phyloP scores from a whole-genome alignment of 2,888 invertebrate genomes.

The Endotricha flammealis region DNA sequence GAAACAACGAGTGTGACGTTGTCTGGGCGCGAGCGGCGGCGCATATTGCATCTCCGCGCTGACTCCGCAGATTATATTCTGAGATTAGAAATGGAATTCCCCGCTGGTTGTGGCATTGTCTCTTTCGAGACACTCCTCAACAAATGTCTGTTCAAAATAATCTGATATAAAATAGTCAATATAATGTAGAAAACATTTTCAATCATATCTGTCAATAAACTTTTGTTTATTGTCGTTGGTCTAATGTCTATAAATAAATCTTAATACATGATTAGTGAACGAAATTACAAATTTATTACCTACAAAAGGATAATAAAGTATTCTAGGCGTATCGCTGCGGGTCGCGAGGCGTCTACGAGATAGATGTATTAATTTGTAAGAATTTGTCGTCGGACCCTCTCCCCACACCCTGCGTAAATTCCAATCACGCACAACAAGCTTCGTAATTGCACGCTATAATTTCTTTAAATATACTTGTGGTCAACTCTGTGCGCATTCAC shows the following conservation, averaged over 20 bases:
- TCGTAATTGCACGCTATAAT: slow-evolving; percentile 77
- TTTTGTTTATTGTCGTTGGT: too few relatives aligned
- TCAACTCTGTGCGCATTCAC: slow-evolving; percentile 17
- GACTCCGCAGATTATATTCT: slow-evolving; percentile 62
- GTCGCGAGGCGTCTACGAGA: slow-evolving; percentile 53
- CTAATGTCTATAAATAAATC: too few relatives aligned
- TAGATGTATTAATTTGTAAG: slow-evolving; percentile 78
- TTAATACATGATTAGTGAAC: too few relatives aligned
- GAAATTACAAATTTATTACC: too few relatives aligned
- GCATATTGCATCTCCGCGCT: slow-evolving; percentile 60
- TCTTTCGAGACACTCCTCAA: slow-evolving; percentile 26
- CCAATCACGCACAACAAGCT: slow-evolving; percentile 77
- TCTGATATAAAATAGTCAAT: too few relatives aligned
- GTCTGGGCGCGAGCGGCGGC: slow-evolving; percentile 31
- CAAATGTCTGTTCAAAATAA: too few relatives aligned
- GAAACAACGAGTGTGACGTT: slow-evolving; percentile 68
- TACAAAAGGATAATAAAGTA: slow-evolving; percentile 62
- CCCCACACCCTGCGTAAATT: slow-evolving; percentile 49
- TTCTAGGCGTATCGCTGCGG: slow-evolving; percentile 64
- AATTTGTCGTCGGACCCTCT: slow-evolving; percentile 74
- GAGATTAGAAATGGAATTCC: slow-evolving; percentile 66
- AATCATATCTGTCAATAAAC: too few relatives aligned
- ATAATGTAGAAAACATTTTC: too few relatives aligned
- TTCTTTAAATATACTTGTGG: slow-evolving; percentile 64
- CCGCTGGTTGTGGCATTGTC: slow-evolving; percentile 43